Base-by-base conservation (phyloP, 2,113 vertebrate species). In the Eonycteris spelaea region DNA sequence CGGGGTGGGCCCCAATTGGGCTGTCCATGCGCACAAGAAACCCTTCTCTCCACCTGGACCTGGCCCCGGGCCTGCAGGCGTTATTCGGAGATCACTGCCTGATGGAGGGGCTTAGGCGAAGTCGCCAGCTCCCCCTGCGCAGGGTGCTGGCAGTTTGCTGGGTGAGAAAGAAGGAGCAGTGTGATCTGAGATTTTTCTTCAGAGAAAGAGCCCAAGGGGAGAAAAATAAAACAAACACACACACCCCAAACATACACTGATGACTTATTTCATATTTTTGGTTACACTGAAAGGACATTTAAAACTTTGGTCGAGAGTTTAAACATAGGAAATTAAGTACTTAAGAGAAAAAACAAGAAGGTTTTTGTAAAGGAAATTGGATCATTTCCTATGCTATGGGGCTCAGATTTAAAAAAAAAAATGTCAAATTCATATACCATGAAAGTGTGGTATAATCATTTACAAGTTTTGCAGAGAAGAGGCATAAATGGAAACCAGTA, bases 1-100 rank as follows among this genome's bases (percentile, higher is more conserved):
- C 0, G 1, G 2, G 33, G 59, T 33, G 5, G 22, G 24, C 12
- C 48, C 26, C 51, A 48, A 6, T 9, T 18, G 16, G n/a, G 11
- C 2, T 18, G 15, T 71, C 28, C 30, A 2, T 3, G 53, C 26
- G 28, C 51, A 26, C 28, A 40, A 22, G 28, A 53, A 15, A 26
- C 19, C 35, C 28, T 38, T 26, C 30, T 3, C 22, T 45, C 53
- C 45, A 5, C 15, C 15, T 1, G 2, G 30, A 45, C 13, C 9
- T 35, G 30, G 30, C 19, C 12, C 45, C 12, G 19, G 21, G 38
- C 53, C 22, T 33, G 28, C 3, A 33, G 12, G 51, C 1, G 4
- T 40, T 19, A 5, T 30, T 10, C 13, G 28, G 8, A 26, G 14
- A 24, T 3, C 1, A 2, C 10, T 15, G 22, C 15, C 12, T 21